These are phyloP conservation scores for Toxonevra muliebris DNA, from an alignment of 2,888 invertebrate species.

Conservation along the genomic window DNA sequence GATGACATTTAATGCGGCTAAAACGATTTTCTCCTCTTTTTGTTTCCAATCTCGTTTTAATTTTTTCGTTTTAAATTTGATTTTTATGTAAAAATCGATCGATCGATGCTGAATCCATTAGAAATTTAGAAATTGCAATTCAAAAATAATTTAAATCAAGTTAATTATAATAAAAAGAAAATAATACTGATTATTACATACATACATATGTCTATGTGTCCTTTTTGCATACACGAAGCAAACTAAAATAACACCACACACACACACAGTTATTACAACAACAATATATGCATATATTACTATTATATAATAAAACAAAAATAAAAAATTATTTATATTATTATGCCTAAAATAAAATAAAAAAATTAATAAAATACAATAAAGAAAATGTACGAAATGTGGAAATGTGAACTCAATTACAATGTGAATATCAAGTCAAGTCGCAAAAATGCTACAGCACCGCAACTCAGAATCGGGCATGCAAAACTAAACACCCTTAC, in stretches of 20 bases:
- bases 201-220: slow-evolving; percentile 1
- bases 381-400: slow-evolving; percentile 34
- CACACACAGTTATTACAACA: slow-evolving; percentile 31
- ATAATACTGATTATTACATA: slow-evolving; percentile 7
- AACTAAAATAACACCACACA: slow-evolving; percentile 17
- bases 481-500: too few species aligned
- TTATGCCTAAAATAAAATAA: slow-evolving; percentile 58
- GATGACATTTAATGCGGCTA: slow-evolving; percentile 47
- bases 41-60: slow-evolving; percentile 20
- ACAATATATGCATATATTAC: slow-evolving; percentile 39
- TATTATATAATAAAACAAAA: slow-evolving; percentile 34
- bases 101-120: not conserved
- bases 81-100: not conserved
- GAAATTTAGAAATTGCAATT: not conserved
- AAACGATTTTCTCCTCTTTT: slow-evolving; percentile 19
- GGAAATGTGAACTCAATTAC: too few species aligned
- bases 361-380: slow-evolving; percentile 50
- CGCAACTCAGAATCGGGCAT: too few species aligned
- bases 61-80: slow-evolving; percentile 20
- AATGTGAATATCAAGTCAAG: too few species aligned
- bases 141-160: slow-evolving; percentile 7
- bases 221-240: slow-evolving; percentile 5
- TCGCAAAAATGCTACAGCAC: too few species aligned
- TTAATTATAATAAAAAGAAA: slow-evolving; percentile 10
- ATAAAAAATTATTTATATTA: slow-evolving; percentile 55